A percentile compares a stretch with the other conserved stretches of the same genome.
These are phyloP conservation scores for Dasyprocta punctata DNA, from an alignment of 2,113 vertebrate genomes.

Conservation along the genomic window DNA sequence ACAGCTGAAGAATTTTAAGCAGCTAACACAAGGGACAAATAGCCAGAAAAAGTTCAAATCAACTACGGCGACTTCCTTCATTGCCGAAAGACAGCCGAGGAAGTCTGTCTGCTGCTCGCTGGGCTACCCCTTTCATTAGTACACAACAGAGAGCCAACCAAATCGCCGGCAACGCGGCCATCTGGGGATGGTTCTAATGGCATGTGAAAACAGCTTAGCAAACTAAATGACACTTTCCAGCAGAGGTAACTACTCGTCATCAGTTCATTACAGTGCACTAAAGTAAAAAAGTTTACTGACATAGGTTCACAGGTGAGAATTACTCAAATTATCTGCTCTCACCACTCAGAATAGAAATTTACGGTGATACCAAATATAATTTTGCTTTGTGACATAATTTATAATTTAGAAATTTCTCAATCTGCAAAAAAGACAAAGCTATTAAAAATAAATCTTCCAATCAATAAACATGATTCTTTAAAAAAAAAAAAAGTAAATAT, in stretches of 20 bases:
- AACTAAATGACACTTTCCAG: slow-evolving; percentile 78
- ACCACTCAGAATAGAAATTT: slow-evolving; percentile 75
- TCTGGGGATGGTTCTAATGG: background rate
- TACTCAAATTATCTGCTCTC: slow-evolving; percentile 80
- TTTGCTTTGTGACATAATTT: slow-evolving; percentile 81
- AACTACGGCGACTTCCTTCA: slow-evolving; percentile 47
- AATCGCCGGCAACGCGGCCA: slow-evolving; percentile 70
- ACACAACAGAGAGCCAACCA: slow-evolving; percentile 57
- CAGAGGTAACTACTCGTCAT: slow-evolving; percentile 67
- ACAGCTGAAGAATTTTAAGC: slow-evolving; percentile 75
- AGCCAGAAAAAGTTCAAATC: slow-evolving; percentile 43
- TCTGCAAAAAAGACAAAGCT: slow-evolving; percentile 81
- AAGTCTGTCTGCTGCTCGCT: slow-evolving; percentile 55
- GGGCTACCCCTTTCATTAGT: slow-evolving; percentile 54
- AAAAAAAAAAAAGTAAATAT: slow-evolving; percentile 82
- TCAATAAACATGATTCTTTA: slow-evolving; percentile 84
- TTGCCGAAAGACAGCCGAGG: background rate
- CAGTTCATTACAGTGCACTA: slow-evolving; percentile 74
- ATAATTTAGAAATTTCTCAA: slow-evolving; percentile 81
- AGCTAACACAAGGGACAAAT: slow-evolving; percentile 70
- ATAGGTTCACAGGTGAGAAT: slow-evolving; percentile 72
- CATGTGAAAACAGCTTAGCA: slow-evolving; percentile 67
- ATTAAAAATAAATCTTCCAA: slow-evolving; percentile 84
- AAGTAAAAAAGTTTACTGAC: slow-evolving; percentile 75
- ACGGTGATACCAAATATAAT: slow-evolving; percentile 79